Evolutionary conservation across 2,888 invertebrate genomes (phyloP), one percentile per base, ranked within the genome.

Genomic region (Pristionchus arcanus): DNA sequence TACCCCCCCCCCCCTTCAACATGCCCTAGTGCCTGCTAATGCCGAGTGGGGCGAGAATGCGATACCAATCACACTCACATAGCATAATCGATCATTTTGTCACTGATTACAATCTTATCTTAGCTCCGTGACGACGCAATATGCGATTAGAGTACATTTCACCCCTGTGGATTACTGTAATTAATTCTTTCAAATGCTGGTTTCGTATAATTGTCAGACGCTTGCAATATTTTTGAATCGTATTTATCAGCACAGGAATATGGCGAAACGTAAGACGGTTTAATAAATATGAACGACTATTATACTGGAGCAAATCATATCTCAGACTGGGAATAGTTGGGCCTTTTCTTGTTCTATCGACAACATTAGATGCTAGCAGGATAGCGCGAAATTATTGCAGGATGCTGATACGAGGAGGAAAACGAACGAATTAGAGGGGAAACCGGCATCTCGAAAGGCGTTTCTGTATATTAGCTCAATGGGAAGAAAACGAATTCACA

Each of bases 381-480:
- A 37, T 21, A 5, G 15, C 28, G 37, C 37, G 37, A 53, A 49
- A 0, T 81, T 42, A 77, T 28, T 81, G 49, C n/a, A 81, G 49
- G 81, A 19, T 25, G 42, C 25, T 63, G 63, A 63, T 63, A 63
- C 63, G 63, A 63, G 49, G 21, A 25, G 25, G 42, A 34, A 49
- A 53, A 11, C 21, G 5, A 11, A 74, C 77, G 25, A 42, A 77
- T 42, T 77, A 42, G 31, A 21, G 77, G 81, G 37, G 81, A 49
- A 81, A 81, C 81, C 81, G 81, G 81, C 81, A 81, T 81, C 49
- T 81, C 49, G 81, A 81, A 81, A 81, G 81, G 81, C 81, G 53
- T 81, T 31, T 53, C 42, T 81, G 81, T 53, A 49, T 49, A 49
- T 49, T 53, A 81, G 81, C 81, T 81, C 81, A 81, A 53, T 13